Evolutionary conservation across 1,140 invertebrate genomes (phyloP), one percentile per base, ranked within the genome.

Genomic region (Hyles vespertilio): DNA sequence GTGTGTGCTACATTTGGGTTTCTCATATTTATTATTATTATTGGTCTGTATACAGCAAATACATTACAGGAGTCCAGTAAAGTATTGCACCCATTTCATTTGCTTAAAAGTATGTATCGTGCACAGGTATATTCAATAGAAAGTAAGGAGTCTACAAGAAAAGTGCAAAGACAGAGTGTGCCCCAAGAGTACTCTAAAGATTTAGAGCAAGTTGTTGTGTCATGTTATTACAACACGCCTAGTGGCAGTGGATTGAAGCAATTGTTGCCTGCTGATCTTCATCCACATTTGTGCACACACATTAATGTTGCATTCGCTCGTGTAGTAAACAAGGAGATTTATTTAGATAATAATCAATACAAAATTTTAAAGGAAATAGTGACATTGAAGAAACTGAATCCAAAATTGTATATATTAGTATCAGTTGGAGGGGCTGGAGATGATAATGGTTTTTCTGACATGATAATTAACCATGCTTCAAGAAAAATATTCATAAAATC

Each of bases 211-310:
- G 36, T 40, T 47, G 74, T 83, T n/a, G 66, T 88, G 4, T 77
- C 76, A 32, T 95, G 94, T 77, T 95, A 96, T 74, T 95, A 94
- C 73, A 91, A 90, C 56, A 82, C 91, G 59, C 91, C 92, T 40
- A 51, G 11, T 12, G 60, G 33, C 46, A 44, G 78, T 48, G 61
- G 68, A 56, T n/a, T 46, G 33, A 65, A 77, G 57, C 78, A 89
- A 48, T 81, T 94, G 32, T 66, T 86, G 80, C 91, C 93, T 5
- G 70, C 81, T 36, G 77, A 92, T 70, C 90, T 95, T 57, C 91
- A 94, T 72, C 92, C 93, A 54, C 72, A 92, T 69, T 84, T 96
- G 56, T 97, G 96, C 81, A 95, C 95, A 8, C 95, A 97, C 87
- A 93, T 97, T 53, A 95, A 95, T 79, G 78, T 96, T 50, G 95